phyloP scores from a whole-genome alignment of 1,140 invertebrate species.

The Meloidogyne chitwoodi region DNA sequence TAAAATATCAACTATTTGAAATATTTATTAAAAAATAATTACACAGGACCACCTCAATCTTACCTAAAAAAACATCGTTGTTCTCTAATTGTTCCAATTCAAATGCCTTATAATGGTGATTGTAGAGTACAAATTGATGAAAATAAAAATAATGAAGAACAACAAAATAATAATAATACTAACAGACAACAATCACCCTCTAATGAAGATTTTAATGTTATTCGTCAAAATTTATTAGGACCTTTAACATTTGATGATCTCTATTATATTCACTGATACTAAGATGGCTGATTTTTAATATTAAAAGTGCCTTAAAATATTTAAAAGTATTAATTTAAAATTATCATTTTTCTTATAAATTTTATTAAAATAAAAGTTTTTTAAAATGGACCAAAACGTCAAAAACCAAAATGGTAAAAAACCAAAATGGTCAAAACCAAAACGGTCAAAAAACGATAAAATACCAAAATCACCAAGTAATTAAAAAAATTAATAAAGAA shows the following conservation, averaged over 20 bases:
- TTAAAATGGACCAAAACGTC: too few species aligned
- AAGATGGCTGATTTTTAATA: not conserved
- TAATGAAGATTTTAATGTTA: conserved; percentile 1
- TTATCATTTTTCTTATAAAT: too few species aligned
- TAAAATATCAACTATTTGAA: not conserved
- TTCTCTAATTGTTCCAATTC: conserved; percentile 10
- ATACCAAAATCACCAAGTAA: too few species aligned
- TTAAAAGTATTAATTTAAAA: too few species aligned
- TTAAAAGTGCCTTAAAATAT: too few species aligned
- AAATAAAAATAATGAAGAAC: not conserved
- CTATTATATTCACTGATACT: conserved; percentile 9
- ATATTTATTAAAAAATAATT: not conserved
- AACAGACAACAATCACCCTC: not conserved
- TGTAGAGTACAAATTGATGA: not conserved
- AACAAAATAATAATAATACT: too few species aligned
- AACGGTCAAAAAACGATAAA: too few species aligned
- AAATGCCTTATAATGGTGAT: conserved; percentile 1
- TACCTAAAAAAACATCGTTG: conserved; percentile 3
- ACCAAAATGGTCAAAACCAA: too few species aligned
- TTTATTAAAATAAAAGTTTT: too few species aligned
- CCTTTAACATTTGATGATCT: conserved; percentile 24
- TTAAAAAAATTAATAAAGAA: too few species aligned
- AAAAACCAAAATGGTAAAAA: too few species aligned
- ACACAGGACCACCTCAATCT: not conserved
- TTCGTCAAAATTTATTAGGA: conserved; percentile 18